Base-by-base conservation (phyloP, 2,888 invertebrate species). In the Pristionchus entomophagus region DNA sequence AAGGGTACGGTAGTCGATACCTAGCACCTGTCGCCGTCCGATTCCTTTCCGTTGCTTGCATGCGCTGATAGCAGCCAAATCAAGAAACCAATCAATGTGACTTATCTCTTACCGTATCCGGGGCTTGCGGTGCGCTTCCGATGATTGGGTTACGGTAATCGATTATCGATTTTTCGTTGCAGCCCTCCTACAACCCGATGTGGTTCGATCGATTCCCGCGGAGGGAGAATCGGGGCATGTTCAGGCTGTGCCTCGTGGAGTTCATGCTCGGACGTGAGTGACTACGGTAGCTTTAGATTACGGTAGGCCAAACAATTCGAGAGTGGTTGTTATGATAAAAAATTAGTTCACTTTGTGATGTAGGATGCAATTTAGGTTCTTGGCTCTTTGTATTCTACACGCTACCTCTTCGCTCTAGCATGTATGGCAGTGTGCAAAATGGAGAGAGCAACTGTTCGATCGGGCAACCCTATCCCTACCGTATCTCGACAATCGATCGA, bases 201-300 rank as follows among this genome's bases (percentile, higher is more conserved):
- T 92, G 91, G 91, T 87, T 91, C 53, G 91, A 92, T 88, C 88
- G 91, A 51, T 91, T 92, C 82, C 91, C 91, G 26, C 87, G 91
- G 22, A 83, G 91, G n/a, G 92, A 92, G 77, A 92, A 92, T 86
- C 88, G 92, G 2, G 92, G 91, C 87, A 92, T 92, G 92, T 91
- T 92, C 87, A 86, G 92, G 78, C 84, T 92, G 73, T 91, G 91
- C 84, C 86, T 92, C 29, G 90, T 92, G 3, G 91, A 92, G 80
- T 77, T 89, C 35, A 87, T 92, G 88, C 86, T 92, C 59, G 91
- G 90, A 49, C 87, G 90, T 91, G 32, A 86, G 87, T 78, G 17
- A 26, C 22, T 56, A 56, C 53, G 53, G 53, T 56, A 56, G 53
- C n/a, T n/a, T 19, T 6, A n/a, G 53, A 22, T 3, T 53, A n/a